A percentile compares a stretch with the other conserved stretches of the same genome.
phyloP scores from a whole-genome alignment of 2,113 vertebrate genomes.

The Trochalopteron elliotii region DNA sequence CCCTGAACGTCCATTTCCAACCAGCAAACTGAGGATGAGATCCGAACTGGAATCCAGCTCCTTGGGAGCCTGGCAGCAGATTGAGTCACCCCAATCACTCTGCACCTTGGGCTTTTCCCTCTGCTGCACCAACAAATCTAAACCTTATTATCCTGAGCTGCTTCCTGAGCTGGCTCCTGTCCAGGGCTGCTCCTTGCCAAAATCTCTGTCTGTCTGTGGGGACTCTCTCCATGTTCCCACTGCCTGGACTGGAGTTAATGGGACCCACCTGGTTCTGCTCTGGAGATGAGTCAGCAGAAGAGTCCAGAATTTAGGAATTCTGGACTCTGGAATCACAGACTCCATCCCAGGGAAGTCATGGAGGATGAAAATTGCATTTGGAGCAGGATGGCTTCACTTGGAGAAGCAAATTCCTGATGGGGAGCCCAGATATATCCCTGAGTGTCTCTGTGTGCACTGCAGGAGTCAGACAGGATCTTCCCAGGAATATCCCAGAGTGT shows the following conservation, averaged over 20 bases:
- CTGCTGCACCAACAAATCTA: slow-evolving; percentile 35
- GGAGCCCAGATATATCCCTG: background rate
- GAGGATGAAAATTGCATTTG: background rate
- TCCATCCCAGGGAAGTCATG: background rate
- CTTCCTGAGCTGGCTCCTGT: slow-evolving; percentile 55
- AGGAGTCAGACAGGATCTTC: background rate
- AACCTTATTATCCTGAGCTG: slow-evolving; percentile 52
- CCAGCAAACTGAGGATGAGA: background rate
- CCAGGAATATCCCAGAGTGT: background rate
- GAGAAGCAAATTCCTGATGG: background rate
- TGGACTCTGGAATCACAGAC: too few species aligned
- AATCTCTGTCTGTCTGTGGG: slow-evolving; percentile 24
- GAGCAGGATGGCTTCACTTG: background rate
- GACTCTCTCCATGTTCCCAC: background rate
- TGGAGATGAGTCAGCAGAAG: slow-evolving; percentile 56
- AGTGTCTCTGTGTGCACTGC: background rate
- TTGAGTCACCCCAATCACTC: slow-evolving; percentile 54
- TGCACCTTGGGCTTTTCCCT: slow-evolving; percentile 53
- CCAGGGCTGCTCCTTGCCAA: slow-evolving; percentile 41
- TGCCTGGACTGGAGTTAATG: slow-evolving; percentile 30
- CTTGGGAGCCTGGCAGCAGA: background rate
- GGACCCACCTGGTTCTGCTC: slow-evolving; percentile 43
- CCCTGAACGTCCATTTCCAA: background rate
- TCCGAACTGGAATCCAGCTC: background rate
- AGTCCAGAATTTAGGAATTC: background rate